A percentile compares a stretch with the other conserved stretches of the same genome.
These are phyloP conservation scores for Emydoidea blandingii DNA, from an alignment of 2,797 vertebrate species.

Conservation along the genomic window DNA sequence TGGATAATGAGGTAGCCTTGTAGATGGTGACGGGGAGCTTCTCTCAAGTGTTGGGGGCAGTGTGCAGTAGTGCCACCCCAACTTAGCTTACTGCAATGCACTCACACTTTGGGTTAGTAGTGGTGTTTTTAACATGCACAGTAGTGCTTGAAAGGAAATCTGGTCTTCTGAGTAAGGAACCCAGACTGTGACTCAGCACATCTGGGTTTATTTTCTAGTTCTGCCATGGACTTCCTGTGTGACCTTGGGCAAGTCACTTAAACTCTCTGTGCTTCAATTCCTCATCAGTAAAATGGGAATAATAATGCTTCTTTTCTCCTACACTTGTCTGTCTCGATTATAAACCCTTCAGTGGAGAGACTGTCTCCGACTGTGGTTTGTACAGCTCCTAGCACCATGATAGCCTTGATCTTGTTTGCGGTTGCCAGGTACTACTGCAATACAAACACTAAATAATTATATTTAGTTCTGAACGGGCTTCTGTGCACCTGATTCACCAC, in stretches of 20 bases:
- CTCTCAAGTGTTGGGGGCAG: neutral
- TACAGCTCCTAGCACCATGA: neutral
- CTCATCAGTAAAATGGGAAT: neutral
- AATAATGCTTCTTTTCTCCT: fast-evolving
- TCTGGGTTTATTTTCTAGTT: neutral
- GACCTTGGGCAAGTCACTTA: neutral
- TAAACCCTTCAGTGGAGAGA: neutral
- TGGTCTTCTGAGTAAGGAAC: neutral
- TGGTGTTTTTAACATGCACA: neutral
- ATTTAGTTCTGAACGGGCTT: neutral
- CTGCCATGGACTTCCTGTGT: neutral
- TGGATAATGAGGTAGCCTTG: neutral
- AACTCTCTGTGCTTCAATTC: neutral
- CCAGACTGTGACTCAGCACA: neutral
- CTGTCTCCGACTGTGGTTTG: neutral
- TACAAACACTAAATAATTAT: neutral
- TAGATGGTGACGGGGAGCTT: neutral
- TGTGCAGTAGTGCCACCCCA: neutral
- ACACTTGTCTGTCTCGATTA: fast-evolving
- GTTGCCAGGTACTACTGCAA: neutral
- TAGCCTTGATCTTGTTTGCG: neutral
- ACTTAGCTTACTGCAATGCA: neutral
- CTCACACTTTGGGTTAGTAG: neutral
- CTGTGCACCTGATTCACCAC: neutral
- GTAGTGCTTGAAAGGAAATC: neutral